Evolutionary conservation across 2,888 invertebrate species (phyloP).

Genomic region (Anoncus sp.): DNA sequence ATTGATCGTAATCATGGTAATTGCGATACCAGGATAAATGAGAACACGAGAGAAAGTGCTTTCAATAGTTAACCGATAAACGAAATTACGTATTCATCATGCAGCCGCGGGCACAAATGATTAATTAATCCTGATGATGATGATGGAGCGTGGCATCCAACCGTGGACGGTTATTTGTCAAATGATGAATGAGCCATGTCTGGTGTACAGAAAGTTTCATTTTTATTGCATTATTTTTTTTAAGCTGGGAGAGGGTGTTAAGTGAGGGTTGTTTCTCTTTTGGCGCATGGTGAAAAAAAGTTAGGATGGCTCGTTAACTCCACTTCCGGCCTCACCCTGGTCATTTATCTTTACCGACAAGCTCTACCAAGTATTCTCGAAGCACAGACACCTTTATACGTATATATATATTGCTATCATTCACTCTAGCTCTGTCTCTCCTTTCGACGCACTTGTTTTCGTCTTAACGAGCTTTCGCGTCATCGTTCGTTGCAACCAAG

Average conservation of each 20-base stretch:
- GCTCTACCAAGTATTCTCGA: constrained; percentile 45
- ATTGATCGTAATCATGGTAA: neutral
- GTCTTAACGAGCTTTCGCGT: constrained; percentile 61
- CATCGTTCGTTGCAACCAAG: constrained; percentile 57
- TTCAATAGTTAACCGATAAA: constrained; percentile 11
- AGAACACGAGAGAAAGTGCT: neutral
- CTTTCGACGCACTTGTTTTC: constrained; percentile 47
- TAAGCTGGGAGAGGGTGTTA: too few relatives aligned
- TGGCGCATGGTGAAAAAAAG: constrained; percentile 50
- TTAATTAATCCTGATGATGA: constrained; percentile 2
- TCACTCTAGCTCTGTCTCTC: constrained; percentile 21
- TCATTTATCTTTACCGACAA: constrained; percentile 67
- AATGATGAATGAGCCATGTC: constrained; percentile 1
- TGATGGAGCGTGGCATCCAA: neutral
- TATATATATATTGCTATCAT: constrained; percentile 10
- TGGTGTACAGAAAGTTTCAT: constrained; percentile 12
- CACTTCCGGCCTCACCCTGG: constrained; percentile 54
- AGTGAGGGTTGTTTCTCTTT: constrained; percentile 8
- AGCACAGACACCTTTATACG: constrained; percentile 25
- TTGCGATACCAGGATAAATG: neutral
- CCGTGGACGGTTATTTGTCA: constrained; percentile 11
- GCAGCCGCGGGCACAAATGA: neutral
- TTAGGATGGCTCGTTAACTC: constrained; percentile 65
- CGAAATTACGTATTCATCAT: neutral
- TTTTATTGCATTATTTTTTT: constrained; percentile 44